These are phyloP conservation scores for Cydia amplana DNA, from an alignment of 1,140 invertebrate species.

Conservation along the genomic window DNA sequence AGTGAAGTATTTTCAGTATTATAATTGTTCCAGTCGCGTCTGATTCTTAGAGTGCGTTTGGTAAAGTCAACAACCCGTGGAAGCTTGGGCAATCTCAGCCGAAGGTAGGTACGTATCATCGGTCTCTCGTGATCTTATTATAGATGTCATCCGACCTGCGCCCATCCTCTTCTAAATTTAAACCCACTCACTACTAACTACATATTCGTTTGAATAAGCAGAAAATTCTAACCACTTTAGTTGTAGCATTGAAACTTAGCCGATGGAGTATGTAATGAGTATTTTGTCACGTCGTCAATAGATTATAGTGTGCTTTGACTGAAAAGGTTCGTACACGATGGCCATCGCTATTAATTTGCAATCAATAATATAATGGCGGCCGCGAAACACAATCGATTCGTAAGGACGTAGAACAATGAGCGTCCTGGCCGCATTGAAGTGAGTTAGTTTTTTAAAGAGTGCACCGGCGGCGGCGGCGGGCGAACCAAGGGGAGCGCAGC, in stretches of 20 bases:
- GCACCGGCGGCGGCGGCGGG: slow-evolving; percentile 47
- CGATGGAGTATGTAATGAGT: not conserved
- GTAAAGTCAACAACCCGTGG: slow-evolving; percentile 72
- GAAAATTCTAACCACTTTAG: slow-evolving; percentile 37
- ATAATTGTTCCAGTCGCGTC: not conserved
- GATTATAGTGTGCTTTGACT: slow-evolving; percentile 35
- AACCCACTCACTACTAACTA: slow-evolving; percentile 53
- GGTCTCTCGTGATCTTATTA: slow-evolving; percentile 75
- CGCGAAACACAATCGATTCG: slow-evolving; percentile 61
- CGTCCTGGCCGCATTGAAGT: slow-evolving; percentile 57
- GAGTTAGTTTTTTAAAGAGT: slow-evolving; percentile 56
- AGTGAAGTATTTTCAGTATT: not conserved
- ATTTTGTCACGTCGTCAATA: not conserved
- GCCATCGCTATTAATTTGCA: slow-evolving; percentile 55
- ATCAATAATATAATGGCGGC: slow-evolving; percentile 62
- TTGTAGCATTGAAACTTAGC: not conserved
- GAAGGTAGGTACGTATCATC: slow-evolving; percentile 56
- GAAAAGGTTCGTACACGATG: slow-evolving; percentile 45
- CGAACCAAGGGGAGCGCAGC: slow-evolving; percentile 60
- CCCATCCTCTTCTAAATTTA: slow-evolving; percentile 77
- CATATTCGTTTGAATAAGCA: slow-evolving; percentile 42
- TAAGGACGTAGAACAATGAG: slow-evolving; percentile 55
- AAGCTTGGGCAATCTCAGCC: slow-evolving; percentile 64
- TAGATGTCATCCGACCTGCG: slow-evolving; percentile 78
- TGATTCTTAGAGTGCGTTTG: slow-evolving; percentile 36